Conservation (phyloP, 2,797 vertebrate genomes). For the Myotis myotis region DNA sequence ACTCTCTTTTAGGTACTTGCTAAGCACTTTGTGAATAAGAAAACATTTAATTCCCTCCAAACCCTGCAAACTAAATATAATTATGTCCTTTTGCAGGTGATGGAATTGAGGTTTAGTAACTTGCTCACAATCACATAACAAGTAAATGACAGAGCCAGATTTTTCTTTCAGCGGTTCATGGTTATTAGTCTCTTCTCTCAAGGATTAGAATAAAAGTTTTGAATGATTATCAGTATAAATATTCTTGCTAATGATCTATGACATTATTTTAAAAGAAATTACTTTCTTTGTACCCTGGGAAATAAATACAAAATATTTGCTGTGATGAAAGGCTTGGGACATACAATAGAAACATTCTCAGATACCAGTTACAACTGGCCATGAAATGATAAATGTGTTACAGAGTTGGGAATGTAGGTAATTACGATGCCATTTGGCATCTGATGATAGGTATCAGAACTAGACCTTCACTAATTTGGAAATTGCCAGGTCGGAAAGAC, state of each 20-base stretch:
- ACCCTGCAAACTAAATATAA: background rate
- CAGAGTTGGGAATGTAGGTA: background rate
- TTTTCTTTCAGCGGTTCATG: background rate
- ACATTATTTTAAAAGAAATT: conserved; percentile 8
- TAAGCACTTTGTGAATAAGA: background rate
- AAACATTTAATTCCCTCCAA: background rate
- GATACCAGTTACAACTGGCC: background rate
- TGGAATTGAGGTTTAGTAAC: background rate
- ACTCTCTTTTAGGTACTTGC: background rate
- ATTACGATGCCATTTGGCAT: background rate
- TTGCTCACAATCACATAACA: background rate
- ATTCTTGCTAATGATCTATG: background rate
- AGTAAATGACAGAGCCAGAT: background rate
- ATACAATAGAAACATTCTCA: background rate
- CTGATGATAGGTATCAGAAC: background rate
- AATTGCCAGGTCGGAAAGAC: background rate
- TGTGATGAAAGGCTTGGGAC: background rate
- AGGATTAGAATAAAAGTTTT: background rate
- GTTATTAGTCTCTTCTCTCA: background rate
- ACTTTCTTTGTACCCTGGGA: background rate
- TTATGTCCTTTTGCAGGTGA: background rate
- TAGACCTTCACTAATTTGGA: background rate
- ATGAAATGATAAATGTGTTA: background rate
- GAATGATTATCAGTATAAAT: background rate
- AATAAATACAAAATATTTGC: background rate